These are phyloP conservation scores for Varanus komodoensis DNA, from an alignment of 2,113 vertebrate species.

Conservation along the genomic window DNA sequence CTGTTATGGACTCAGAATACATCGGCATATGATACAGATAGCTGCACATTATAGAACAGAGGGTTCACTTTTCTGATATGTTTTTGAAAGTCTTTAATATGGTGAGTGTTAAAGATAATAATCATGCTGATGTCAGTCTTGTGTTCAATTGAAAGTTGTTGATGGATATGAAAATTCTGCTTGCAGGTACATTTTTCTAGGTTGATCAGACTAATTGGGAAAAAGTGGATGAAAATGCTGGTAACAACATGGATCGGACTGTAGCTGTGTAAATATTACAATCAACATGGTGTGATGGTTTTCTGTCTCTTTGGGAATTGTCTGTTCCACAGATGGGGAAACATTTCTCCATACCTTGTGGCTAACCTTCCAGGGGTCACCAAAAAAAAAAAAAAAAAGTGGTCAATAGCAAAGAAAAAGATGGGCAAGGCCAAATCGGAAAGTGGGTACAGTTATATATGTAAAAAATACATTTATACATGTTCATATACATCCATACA, in stretches of 20 bases:
- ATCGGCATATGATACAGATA: neutral
- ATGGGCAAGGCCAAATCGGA: no score
- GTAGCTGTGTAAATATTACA: neutral
- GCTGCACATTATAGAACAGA: neutral
- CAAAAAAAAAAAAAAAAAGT: no score
- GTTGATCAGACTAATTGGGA: slow-evolving; percentile 22
- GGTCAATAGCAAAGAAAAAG: no score
- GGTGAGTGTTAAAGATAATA: slow-evolving; percentile 4
- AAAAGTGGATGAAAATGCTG: neutral
- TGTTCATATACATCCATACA: no score
- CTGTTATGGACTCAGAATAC: neutral
- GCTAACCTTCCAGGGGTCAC: no score
- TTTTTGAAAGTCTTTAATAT: slow-evolving; percentile 43
- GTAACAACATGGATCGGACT: slow-evolving; percentile 1
- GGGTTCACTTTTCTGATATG: neutral
- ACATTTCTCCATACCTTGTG: no score
- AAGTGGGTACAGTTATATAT: no score
- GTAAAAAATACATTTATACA: no score
- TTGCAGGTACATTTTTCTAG: slow-evolving; percentile 49
- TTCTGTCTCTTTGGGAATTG: no score
- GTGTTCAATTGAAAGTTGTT: slow-evolving; percentile 45
- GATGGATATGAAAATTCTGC: slow-evolving; percentile 28
- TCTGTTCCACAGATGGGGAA: no score
- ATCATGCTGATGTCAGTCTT: slow-evolving; percentile 42
- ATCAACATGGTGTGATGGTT: neutral